Conservation (phyloP, 2,888 invertebrate genomes). For the Phengaris alcon region DNA sequence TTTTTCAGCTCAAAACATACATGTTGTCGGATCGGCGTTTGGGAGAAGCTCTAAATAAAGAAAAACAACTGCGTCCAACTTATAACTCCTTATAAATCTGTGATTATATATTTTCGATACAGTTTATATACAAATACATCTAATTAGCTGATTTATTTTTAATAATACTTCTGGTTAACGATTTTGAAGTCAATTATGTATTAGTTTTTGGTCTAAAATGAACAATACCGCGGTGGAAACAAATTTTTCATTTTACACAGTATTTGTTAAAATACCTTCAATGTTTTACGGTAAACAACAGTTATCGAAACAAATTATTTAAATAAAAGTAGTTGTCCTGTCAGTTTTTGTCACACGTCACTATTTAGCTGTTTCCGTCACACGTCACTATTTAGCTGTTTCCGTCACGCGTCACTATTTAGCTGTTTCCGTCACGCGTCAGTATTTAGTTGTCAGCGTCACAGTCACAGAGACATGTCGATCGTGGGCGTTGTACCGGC, state of each 20-base stretch:
- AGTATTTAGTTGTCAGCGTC: slow-evolving; percentile 1
- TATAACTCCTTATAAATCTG: not conserved
- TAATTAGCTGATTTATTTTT: no score
- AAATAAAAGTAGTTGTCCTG: no score
- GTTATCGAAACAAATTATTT: no score
- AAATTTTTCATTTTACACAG: no score
- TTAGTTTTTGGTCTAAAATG: no score
- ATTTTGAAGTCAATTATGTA: no score
- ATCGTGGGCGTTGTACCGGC: not conserved
- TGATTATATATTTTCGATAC: not conserved
- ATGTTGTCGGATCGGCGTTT: not conserved
- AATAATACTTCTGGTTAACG: no score
- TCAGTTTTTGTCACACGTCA: no score
- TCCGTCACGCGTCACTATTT: not conserved
- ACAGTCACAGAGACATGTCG: not conserved
- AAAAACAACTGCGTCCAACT: not conserved
- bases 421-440: not conserved
- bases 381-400: not conserved
- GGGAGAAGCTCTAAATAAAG: slow-evolving; percentile 6
- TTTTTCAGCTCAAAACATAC: slow-evolving; percentile 22
- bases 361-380: not conserved
- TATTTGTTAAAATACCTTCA: no score
- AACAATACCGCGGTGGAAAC: no score
- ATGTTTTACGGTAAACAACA: no score
- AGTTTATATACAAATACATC: no score